These are phyloP conservation scores for Stramonita haemastoma DNA, from an alignment of 2,888 invertebrate genomes.

Conservation along the genomic window DNA sequence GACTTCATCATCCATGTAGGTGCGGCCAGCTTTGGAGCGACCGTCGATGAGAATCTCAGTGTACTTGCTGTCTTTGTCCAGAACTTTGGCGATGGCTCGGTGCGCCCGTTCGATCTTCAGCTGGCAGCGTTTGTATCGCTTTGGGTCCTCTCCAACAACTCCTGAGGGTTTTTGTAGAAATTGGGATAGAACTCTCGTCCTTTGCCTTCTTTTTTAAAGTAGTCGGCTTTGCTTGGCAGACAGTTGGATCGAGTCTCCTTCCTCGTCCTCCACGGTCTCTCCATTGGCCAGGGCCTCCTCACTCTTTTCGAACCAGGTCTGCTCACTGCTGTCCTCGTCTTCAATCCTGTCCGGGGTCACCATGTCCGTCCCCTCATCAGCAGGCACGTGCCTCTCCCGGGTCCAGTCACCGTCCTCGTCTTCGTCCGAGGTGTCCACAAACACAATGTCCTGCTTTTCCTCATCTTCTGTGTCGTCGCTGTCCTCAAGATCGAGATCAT, in stretches of 20 bases:
- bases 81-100: slow-evolving; percentile 39
- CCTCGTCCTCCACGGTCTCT: background rate
- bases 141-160: slow-evolving; percentile 22
- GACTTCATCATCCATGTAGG: slow-evolving; percentile 47
- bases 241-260: background rate
- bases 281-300: background rate
- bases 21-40: slow-evolving; percentile 49
- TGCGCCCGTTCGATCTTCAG: slow-evolving; percentile 46
- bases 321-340: background rate
- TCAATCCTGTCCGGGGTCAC: background rate
- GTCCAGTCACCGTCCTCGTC: background rate
- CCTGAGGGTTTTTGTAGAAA: background rate
- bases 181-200: background rate
- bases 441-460: background rate
- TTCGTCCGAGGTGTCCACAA: background rate
- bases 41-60: slow-evolving; percentile 48
- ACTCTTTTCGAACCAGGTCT: slow-evolving; percentile 35
- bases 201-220: background rate
- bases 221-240: background rate
- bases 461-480: background rate
- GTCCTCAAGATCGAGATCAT: background rate
- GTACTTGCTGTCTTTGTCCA: slow-evolving; percentile 16
- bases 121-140: slow-evolving; percentile 43
- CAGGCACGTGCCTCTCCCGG: background rate
- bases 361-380: background rate